Evolutionary conservation across 2,888 invertebrate genomes (phyloP).

Genomic region (Amiota communis): DNA sequence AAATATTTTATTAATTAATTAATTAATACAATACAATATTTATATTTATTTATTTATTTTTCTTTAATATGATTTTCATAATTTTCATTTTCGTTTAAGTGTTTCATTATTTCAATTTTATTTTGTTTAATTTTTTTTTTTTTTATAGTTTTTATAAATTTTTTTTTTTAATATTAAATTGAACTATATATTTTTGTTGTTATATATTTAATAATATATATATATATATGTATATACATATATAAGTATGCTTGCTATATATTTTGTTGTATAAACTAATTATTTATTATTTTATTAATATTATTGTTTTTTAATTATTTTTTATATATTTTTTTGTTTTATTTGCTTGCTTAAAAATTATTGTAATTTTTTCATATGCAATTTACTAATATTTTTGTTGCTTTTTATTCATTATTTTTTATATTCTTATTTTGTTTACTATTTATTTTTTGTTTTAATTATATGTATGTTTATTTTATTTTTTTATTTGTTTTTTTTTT

Average conservation of each 20-base stretch:
- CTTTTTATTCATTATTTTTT: slow-evolving; percentile 1
- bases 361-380: not conserved
- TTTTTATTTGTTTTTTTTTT: not conserved
- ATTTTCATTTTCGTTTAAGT: not conserved
- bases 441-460: not conserved
- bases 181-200: slow-evolving; percentile 20
- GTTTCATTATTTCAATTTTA: slow-evolving; percentile 18
- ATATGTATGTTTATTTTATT: too few species aligned
- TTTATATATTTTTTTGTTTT: not conserved
- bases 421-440: not conserved
- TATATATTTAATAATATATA: slow-evolving; percentile 32
- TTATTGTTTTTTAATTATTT: not conserved
- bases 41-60: not conserved
- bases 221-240: slow-evolving; percentile 35
- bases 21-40: slow-evolving; percentile 30
- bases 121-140: slow-evolving; percentile 6
- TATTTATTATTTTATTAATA: slow-evolving; percentile 11
- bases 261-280: slow-evolving; percentile 34
- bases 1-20: slow-evolving; percentile 23
- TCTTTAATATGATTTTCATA: not conserved
- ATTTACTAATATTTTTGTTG: not conserved
- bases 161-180: not conserved
- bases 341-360: not conserved
- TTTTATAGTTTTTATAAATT: slow-evolving; percentile 1
- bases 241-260: slow-evolving; percentile 13